These are phyloP conservation scores for Arctocebus calabarensis DNA, from an alignment of 2,797 vertebrate species.

Conservation along the genomic window DNA sequence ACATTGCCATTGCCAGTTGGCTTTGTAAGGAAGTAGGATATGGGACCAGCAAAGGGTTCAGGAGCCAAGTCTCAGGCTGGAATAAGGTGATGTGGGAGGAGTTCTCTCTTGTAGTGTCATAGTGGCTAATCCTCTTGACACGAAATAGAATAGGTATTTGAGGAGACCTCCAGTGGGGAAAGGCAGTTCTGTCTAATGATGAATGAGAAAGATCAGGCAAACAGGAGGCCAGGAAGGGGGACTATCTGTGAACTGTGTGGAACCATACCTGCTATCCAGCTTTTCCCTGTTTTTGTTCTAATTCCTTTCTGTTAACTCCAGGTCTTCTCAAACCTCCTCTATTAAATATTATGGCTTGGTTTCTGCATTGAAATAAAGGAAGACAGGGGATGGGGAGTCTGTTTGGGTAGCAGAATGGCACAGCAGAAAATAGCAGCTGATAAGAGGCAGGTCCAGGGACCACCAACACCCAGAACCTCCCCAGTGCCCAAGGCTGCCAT, in stretches of 20 bases:
- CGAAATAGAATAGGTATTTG: neutral
- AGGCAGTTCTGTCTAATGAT: neutral
- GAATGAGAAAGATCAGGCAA: neutral
- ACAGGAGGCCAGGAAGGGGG: rapidly evolving
- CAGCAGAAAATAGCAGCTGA: neutral
- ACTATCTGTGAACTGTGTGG: neutral
- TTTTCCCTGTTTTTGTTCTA: neutral
- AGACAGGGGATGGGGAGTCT: neutral
- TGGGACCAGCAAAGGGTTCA: neutral
- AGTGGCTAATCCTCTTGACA: neutral
- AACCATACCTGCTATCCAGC: neutral
- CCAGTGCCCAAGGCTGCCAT: neutral
- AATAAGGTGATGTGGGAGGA: neutral
- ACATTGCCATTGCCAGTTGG: neutral
- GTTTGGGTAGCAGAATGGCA: neutral
- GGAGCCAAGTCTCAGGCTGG: neutral
- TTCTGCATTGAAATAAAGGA: constrained; percentile 29
- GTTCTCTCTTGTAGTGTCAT: neutral
- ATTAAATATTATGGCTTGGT: constrained; percentile 9
- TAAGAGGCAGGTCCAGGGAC: neutral
- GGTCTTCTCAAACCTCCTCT: rapidly evolving
- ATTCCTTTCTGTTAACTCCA: constrained; percentile 21
- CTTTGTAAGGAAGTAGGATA: neutral
- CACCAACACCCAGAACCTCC: neutral
- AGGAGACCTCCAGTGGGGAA: neutral